phyloP scores from a whole-genome alignment of 2,888 invertebrate genomes.

The Rotaria socialis region DNA sequence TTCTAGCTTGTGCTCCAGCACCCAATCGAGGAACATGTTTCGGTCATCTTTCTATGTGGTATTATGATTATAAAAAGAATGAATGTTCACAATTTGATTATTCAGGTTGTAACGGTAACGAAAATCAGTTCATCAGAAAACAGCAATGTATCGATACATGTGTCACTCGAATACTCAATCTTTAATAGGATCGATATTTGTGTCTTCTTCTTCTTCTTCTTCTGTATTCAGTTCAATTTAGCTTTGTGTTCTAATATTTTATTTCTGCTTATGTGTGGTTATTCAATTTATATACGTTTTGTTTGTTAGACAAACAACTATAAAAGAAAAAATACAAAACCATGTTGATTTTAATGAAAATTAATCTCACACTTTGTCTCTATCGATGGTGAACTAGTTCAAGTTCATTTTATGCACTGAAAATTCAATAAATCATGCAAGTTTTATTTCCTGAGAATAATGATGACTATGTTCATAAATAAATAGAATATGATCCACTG shows the following conservation, averaged over 20 bases:
- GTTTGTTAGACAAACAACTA: constrained; percentile 28
- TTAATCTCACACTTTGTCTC: too few species aligned
- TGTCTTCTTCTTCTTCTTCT: background rate
- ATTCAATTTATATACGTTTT: background rate
- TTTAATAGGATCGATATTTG: background rate
- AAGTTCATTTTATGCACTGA: too few species aligned
- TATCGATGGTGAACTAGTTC: too few species aligned
- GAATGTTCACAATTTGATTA: background rate
- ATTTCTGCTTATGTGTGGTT: constrained; percentile 3
- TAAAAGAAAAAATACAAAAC: background rate
- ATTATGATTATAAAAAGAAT: background rate
- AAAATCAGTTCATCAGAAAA: constrained; percentile 3
- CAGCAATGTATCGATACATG: constrained; percentile 22
- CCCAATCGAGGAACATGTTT: background rate
- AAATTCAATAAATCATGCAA: background rate
- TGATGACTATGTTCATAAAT: background rate
- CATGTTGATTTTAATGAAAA: too few species aligned
- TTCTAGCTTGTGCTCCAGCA: constrained; percentile 6
- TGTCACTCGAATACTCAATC: background rate
- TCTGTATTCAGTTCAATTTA: background rate
- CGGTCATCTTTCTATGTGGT: background rate
- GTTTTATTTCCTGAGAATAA: constrained; percentile 9
- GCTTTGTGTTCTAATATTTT: background rate
- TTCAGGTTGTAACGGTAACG: constrained; percentile 24
- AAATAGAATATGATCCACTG: background rate